Evolutionary conservation across 2,113 vertebrate genomes (phyloP), one percentile per base, ranked within the genome.

Genomic region (Bujurquina vittata): DNA sequence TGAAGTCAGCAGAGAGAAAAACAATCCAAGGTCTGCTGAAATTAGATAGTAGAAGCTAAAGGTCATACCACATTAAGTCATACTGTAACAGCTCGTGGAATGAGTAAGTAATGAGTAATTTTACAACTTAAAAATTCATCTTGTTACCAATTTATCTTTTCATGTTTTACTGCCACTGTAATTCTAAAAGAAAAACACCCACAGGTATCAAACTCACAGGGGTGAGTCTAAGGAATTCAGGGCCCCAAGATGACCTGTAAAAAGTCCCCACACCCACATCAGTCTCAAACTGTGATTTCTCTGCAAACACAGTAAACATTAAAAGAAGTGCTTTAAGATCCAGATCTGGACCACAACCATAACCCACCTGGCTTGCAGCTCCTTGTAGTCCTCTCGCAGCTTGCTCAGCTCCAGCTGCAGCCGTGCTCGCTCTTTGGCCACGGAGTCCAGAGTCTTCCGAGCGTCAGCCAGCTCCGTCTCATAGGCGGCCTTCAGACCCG

Each of bases 361-460:
- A 2, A 52, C 96, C 89, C 94, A 98, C 98, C 97, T 97, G 29
- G 97, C 97, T 86, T 98, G 98, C 63, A 99, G 97, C 94, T 99
- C 98, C 94, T 98, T 98, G 94, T 97, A 94, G 86, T 99, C 98
- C 85, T 98, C 97, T 0, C 96, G 94, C 74, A 98, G 94, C 93
- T 99, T 99, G 81, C 96, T 95, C 80, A 99, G 95, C 95, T 99
- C 98, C 90, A 99, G 95, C 95, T 99, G 98, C 84, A 99, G 95
- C 9, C 98, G 95, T 0, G 98, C 98, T 2, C 97, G 94, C 93
- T 99, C 98, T 89, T 99, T 99, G 91, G 98, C 98, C 95, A 99
- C 97, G 0, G 97, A 97, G 93, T 99, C 98, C 87, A 99, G 95
- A n/a, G 98, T 98, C 95, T 98, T 97, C 15, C 98, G 97, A 82